Conservation (phyloP, 2,797 vertebrate species). For the Danio tinwini region DNA sequence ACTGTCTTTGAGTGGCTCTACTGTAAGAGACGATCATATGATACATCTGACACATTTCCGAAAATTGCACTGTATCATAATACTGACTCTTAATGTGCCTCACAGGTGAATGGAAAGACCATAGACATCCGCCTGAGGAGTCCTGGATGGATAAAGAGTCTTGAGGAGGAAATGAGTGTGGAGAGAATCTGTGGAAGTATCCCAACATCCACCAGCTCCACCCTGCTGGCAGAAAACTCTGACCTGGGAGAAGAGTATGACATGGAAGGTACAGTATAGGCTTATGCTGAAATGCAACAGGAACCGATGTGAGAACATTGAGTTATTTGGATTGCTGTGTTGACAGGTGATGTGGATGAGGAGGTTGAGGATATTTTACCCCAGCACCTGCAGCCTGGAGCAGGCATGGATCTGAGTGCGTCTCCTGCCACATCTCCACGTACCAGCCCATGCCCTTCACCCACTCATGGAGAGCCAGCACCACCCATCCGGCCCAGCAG, state of each 20-base stretch:
- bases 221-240: constrained; percentile 92
- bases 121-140: constrained; percentile 92
- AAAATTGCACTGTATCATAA: neutral
- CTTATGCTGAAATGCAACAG: neutral
- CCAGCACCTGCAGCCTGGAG: constrained; percentile 90
- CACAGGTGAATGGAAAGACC: constrained; percentile 85
- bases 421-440: constrained; percentile 90
- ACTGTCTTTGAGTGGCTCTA: constrained; percentile 84
- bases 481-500: constrained; percentile 85
- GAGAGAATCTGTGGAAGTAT: constrained; percentile 89
- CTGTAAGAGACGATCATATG: constrained; percentile 69
- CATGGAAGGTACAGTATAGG: constrained; percentile 88
- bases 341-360: constrained; percentile 92
- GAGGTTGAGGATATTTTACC: constrained; percentile 95
- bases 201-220: constrained; percentile 92
- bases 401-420: constrained; percentile 78
- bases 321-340: constrained; percentile 10
- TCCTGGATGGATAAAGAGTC: constrained; percentile 91
- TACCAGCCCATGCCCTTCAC: constrained; percentile 92
- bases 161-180: constrained; percentile 96
- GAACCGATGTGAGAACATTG: neutral
- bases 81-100: neutral
- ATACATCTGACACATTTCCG: neutral
- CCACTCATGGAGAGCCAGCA: constrained; percentile 86
- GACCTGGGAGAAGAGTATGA: constrained; percentile 92